Evolutionary conservation across 2,113 vertebrate species (phyloP).

Genomic region (Aramus guarauna): DNA sequence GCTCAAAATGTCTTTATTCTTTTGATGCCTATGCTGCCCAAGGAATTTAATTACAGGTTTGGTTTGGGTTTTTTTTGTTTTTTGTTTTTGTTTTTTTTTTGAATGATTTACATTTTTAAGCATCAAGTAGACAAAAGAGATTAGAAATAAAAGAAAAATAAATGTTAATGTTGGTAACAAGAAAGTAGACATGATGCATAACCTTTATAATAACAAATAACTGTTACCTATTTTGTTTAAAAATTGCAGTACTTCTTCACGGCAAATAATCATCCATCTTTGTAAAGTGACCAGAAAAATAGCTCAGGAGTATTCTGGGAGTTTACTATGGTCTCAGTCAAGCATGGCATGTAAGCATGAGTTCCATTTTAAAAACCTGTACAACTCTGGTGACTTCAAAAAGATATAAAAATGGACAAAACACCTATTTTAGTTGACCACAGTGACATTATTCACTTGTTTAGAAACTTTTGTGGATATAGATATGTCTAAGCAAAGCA

Average conservation of each 20-base stretch:
- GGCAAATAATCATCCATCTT: not conserved
- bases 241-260: not conserved
- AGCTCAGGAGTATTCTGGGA: not conserved
- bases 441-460: not conserved
- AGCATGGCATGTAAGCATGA: not conserved
- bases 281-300: not conserved
- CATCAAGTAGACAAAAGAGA: not conserved
- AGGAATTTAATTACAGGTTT: not conserved
- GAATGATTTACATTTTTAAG: not conserved
- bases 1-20: not conserved
- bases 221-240: not conserved
- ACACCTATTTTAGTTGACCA: not conserved
- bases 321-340: not conserved
- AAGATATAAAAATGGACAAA: not conserved
- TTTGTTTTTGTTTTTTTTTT: no score
- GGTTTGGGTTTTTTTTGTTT: no score
- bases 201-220: not conserved
- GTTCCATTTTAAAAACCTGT: not conserved
- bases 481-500: not conserved
- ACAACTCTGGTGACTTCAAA: not conserved
- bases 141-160: not conserved
- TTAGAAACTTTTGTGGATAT: not conserved
- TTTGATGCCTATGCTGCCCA: not conserved
- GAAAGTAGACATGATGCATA: not conserved
- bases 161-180: not conserved